These are phyloP conservation scores for Epistrophella euchroma DNA, from an alignment of 2,888 invertebrate species.

Conservation along the genomic window DNA sequence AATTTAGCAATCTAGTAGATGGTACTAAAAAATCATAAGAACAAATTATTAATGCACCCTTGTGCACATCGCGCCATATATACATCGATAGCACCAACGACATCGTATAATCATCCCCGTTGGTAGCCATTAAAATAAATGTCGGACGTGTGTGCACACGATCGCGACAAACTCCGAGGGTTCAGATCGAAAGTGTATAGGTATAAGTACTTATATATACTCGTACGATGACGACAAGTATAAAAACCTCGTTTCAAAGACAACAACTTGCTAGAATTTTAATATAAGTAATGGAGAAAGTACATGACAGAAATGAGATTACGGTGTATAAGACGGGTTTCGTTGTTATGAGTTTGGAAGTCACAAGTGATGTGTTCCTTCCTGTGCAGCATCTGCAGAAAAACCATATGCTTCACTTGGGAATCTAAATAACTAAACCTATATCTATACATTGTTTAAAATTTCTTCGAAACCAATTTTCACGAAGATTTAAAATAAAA, in stretches of 20 bases:
- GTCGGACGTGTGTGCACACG: constrained; percentile 72
- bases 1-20: constrained; percentile 65
- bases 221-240: constrained; percentile 47
- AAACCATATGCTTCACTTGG: constrained; percentile 76
- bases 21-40: constrained; percentile 69
- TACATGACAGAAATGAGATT: constrained; percentile 65
- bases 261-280: constrained; percentile 60
- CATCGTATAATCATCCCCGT: constrained; percentile 66
- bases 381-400: constrained; percentile 48
- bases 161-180: constrained; percentile 68
- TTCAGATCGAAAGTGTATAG: constrained; percentile 24
- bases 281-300: constrained; percentile 76
- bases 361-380: constrained; percentile 26
- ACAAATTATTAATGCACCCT: constrained; percentile 77
- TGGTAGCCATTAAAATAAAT: constrained; percentile 73
- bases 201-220: constrained; percentile 33
- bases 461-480: constrained; percentile 65
- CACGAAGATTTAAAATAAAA: constrained; percentile 49
- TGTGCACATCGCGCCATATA: constrained; percentile 63
- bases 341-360: not conserved
- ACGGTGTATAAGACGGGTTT: constrained; percentile 8
- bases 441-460: constrained; percentile 52
- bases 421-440: constrained; percentile 37
- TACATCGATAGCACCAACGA: constrained; percentile 42
- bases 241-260: constrained; percentile 31